Conservation (phyloP, 2,888 invertebrate species). For the Drosophila nigricruria region DNA sequence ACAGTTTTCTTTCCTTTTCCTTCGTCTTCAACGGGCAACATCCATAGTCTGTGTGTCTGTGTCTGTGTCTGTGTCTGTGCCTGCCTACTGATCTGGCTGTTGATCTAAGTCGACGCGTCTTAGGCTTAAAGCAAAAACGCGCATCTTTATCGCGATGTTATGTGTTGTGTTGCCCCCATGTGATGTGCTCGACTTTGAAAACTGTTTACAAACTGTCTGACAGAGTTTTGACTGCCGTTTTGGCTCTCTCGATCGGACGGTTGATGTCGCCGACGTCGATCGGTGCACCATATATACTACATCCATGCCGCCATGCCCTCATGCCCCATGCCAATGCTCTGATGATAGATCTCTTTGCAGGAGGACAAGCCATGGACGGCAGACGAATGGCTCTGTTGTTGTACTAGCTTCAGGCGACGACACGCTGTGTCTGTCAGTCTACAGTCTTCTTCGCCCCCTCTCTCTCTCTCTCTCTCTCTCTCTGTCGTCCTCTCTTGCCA, state of each 20-base stretch:
- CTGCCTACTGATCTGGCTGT: constrained; percentile 34
- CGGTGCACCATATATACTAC: constrained; percentile 24
- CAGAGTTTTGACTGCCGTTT: constrained; percentile 78
- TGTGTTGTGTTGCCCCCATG: constrained; percentile 26
- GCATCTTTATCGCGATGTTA: constrained; percentile 62
- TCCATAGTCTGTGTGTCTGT: constrained; percentile 1
- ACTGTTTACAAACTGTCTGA: constrained; percentile 82
- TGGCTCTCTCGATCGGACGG: constrained; percentile 36
- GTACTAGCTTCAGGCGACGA: constrained; percentile 69
- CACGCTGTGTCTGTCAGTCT: constrained; percentile 70
- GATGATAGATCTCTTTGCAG: constrained; percentile 39
- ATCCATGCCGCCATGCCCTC: constrained; percentile 21
- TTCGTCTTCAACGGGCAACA: neutral
- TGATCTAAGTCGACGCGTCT: constrained; percentile 50
- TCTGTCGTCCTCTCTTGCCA: neutral
- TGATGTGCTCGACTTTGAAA: constrained; percentile 70
- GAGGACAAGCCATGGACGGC: constrained; percentile 31
- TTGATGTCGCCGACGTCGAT: constrained; percentile 70
- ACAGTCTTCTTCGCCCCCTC: neutral
- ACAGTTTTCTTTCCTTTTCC: constrained; percentile 36
- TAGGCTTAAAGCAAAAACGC: constrained; percentile 45
- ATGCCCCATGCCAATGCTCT: constrained; percentile 25
- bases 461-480: neutral
- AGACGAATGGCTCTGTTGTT: constrained; percentile 40
- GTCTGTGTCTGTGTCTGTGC: constrained; percentile 1